Evolutionary conservation across 2,888 invertebrate species (phyloP), one percentile per base, ranked within the genome.

Genomic region (Mesochorus sp.): DNA sequence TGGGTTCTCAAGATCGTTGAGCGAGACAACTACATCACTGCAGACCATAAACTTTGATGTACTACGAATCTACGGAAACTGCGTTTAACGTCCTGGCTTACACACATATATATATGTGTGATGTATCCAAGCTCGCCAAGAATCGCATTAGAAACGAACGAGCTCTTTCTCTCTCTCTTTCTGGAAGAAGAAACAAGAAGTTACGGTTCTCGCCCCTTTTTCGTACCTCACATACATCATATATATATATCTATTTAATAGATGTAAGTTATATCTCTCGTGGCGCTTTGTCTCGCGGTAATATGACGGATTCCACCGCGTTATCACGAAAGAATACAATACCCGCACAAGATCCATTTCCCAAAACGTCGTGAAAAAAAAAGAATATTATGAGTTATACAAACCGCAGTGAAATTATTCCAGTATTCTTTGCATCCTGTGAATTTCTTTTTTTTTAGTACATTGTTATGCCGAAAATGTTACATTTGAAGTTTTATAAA

Each of bases 251-350:
- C 10, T 53, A 37, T 51, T 37, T 34, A 49, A 55, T 57, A 47
- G 12, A 47, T 14, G 10, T 19, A 19, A 39, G 71, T 88, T 87
- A 86, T 86, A 84, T 85, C 85, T 83, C 79, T 83, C 81, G 83
- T 77, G 83, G 82, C 85, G 85, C 85, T 81, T 89, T 89, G 90
- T 89, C 87, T 86, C 84, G 80, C 83, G 82, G 86, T 90, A 91
- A 90, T 90, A 91, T 90, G 91, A 91, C 90, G 87, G 87, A 90
- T 90, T 82, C 85, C 86, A 71, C 73, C 77, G 51, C 57, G 68
- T 80, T 51, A 53, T 70, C 74, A 64, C 26, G 68, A 61, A 51
- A 57, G 62, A 49, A 75, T 76, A 75, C 74, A 78, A 42, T 44
- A 68, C 64, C 28, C 42, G 3, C 55, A 28, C 26, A 47, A 71